Evolutionary conservation across 2,797 vertebrate genomes (phyloP), one percentile per base, ranked within the genome.

Genomic region (Trachops cirrhosus): DNA sequence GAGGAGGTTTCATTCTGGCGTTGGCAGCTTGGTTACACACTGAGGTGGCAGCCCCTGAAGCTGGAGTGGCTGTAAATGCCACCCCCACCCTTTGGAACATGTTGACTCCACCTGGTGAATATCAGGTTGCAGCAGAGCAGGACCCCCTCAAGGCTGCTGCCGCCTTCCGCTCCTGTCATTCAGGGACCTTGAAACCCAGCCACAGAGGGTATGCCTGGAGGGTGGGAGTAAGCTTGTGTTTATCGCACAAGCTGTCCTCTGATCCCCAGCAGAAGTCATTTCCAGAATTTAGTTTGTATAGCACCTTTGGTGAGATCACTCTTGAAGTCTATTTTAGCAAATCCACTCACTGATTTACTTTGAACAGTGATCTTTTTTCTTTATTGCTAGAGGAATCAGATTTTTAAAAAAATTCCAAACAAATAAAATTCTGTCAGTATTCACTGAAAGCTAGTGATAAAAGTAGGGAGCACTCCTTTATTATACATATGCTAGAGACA

Each of bases 401-500:
- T 82, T 77, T 50, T 19, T 19, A 9, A 15, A 7, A 54, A 92
- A 90, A 50, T 46, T 18, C n/a, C 77, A 78, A 77, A 92, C 18
- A 88, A 74, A 86, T 19, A 48, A 87, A 93, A 91, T 89, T 64
- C n/a, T 71, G 21, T 77, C 78, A 50, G 67, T 87, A 86, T 91
- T 91, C 46, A 73, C 74, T 48, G 22, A 82, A 67, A 34, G 12
- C 32, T 82, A 82, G 29, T 77, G 73, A 26, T 64, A 70, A 37
- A 93, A 89, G 79, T 37, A 71, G 44, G 41, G 50, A 86, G 52
- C 48, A 57, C 26, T 41, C n/a, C 64, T 73, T 89, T 83, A 54
- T 37, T 71, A 64, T 67, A 64, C 74, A 80, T n/a, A 46, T 9
- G 1, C 39, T 64, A 37, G 24, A 44, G 24, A 75, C 19, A 93